These are phyloP conservation scores for Cantharis nigra DNA, from an alignment of 2,888 invertebrate genomes.

Conservation along the genomic window DNA sequence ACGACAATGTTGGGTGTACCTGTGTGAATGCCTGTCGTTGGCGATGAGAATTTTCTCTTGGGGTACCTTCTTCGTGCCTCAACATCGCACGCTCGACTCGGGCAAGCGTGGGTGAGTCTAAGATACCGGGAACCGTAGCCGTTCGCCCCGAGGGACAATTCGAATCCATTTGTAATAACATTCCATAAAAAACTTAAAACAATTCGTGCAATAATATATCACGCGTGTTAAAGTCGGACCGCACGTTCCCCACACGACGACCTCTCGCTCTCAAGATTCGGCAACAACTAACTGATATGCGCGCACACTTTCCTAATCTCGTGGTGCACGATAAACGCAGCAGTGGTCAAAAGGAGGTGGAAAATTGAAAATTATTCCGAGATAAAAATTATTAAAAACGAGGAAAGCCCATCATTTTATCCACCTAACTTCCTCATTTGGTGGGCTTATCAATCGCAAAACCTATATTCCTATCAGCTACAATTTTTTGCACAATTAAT, in stretches of 20 bases:
- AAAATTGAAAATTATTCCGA: conserved; percentile 5
- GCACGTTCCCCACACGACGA: conserved; percentile 2
- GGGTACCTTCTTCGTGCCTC: conserved; percentile 57
- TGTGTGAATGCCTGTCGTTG: conserved; percentile 50
- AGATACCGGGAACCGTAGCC: conserved; percentile 54
- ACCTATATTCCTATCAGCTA: not conserved
- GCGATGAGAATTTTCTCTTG: conserved; percentile 45
- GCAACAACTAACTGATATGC: conserved; percentile 23
- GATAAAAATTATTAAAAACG: not conserved
- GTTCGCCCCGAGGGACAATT: conserved; percentile 36
- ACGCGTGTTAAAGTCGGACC: conserved; percentile 25
- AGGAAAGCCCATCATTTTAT: not conserved
- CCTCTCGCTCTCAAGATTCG: conserved; percentile 8
- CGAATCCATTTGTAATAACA: conserved; percentile 47
- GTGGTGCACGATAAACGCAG: conserved; percentile 7
- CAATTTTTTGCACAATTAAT: not conserved
- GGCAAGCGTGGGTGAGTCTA: conserved; percentile 65
- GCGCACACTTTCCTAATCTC: conserved; percentile 16
- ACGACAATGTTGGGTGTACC: conserved; percentile 35
- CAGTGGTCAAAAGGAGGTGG: conserved; percentile 12
- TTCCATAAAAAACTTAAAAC: conserved; percentile 20
- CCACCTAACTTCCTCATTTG: not conserved
- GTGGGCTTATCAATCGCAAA: not conserved
- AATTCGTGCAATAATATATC: conserved; percentile 19
- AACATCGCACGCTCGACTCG: conserved; percentile 64